A percentile compares a stretch with the other conserved stretches of the same genome.
Conservation (phyloP, 2,888 invertebrate species). For the Philhelius pedissequus region DNA sequence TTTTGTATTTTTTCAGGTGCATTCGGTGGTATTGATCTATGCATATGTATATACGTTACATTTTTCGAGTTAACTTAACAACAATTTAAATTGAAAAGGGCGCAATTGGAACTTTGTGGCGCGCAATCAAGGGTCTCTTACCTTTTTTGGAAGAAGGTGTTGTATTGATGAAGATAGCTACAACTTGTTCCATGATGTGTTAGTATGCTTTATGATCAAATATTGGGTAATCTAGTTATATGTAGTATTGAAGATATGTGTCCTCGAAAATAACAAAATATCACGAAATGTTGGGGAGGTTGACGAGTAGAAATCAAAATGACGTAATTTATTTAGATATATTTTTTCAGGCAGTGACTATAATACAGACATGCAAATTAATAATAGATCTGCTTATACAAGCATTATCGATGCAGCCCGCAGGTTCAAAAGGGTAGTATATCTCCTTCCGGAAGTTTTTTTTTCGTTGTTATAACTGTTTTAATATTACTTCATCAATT, state of each 20-base stretch:
- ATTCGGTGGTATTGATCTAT: not conserved
- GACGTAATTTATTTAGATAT: not conserved
- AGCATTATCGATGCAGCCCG: too few species aligned
- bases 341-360: too few species aligned
- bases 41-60: too few species aligned
- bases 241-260: not conserved
- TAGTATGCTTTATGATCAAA: not conserved
- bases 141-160: not conserved
- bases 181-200: not conserved
- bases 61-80: not conserved
- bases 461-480: too few species aligned
- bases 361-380: too few species aligned
- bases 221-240: not conserved
- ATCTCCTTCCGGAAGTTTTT: too few species aligned
- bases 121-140: constrained; percentile 44
- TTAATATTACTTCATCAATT: too few species aligned
- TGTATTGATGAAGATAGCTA: not conserved
- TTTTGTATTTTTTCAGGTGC: constrained; percentile 36
- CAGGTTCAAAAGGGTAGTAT: too few species aligned
- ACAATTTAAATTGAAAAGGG: constrained; percentile 51
- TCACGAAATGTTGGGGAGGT: too few species aligned
- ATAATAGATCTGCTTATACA: too few species aligned
- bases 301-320: not conserved
- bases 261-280: too few species aligned
- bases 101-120: not conserved